These are phyloP conservation scores for Trematomus loennbergii DNA, from an alignment of 2,113 vertebrate species.

Conservation along the genomic window DNA sequence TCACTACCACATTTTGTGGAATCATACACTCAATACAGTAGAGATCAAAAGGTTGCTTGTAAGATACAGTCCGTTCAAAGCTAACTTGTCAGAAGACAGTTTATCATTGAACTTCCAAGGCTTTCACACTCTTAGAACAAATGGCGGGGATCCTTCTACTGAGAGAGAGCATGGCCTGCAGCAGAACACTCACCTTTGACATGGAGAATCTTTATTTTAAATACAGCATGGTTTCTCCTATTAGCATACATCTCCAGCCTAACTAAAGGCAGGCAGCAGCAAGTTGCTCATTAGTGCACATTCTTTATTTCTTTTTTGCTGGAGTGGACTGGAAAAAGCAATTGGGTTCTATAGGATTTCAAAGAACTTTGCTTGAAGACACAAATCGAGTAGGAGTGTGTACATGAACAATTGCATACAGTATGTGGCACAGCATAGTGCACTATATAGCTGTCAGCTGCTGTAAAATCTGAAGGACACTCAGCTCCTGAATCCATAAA, in stretches of 20 bases:
- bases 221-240: slow-evolving; percentile 19
- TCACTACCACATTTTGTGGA: slow-evolving; percentile 1
- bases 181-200: slow-evolving; percentile 66
- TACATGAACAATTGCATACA: not conserved
- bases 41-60: slow-evolving; percentile 35
- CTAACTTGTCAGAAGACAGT: slow-evolving; percentile 18
- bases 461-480: slow-evolving; percentile 7
- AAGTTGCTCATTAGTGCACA: slow-evolving; percentile 6
- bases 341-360: slow-evolving; percentile 14
- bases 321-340: not conserved
- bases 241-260: slow-evolving; percentile 19
- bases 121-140: slow-evolving; percentile 39
- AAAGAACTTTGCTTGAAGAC: not conserved
- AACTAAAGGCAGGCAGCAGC: slow-evolving; percentile 19
- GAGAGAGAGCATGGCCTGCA: slow-evolving; percentile 43
- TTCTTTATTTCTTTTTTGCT: slow-evolving; percentile 7
- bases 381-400: not conserved
- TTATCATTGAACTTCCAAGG: slow-evolving; percentile 42
- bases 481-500: not conserved
- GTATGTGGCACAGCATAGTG: not conserved
- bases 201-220: slow-evolving; percentile 56
- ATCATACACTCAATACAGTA: not conserved
- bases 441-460: not conserved
- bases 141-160: slow-evolving; percentile 34
- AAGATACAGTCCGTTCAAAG: slow-evolving; percentile 15